Percentiles rank a stretch among this genome's conserved stretches.
These are phyloP conservation scores for Oreonectes daqikongensis DNA, from an alignment of 2,797 vertebrate genomes.

Conservation along the genomic window DNA sequence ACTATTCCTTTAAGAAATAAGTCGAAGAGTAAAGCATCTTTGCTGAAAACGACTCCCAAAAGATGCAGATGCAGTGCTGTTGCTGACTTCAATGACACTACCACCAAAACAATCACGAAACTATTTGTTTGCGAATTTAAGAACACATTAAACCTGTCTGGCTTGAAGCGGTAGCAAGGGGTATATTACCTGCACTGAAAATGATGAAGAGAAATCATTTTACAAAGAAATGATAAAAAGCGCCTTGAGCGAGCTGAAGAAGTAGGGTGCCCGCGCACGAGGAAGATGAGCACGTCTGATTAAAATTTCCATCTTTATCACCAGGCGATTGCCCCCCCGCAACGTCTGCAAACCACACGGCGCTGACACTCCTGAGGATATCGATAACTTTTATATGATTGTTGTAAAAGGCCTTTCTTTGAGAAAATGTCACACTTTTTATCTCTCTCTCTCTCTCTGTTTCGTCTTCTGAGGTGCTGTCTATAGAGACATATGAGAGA, in stretches of 20 bases:
- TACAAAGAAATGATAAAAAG: constrained; percentile 65
- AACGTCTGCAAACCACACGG: constrained; percentile 38
- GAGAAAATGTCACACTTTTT: constrained; percentile 61
- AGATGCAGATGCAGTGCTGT: constrained; percentile 58
- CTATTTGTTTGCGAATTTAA: constrained; percentile 69
- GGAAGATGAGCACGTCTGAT: constrained; percentile 55
- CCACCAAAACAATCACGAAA: constrained; percentile 46
- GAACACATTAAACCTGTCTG: constrained; percentile 65
- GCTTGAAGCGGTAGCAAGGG: constrained; percentile 58
- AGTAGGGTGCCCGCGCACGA: constrained; percentile 56
- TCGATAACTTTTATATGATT: constrained; percentile 52
- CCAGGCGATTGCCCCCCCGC: constrained; percentile 32
- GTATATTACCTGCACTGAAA: constrained; percentile 61
- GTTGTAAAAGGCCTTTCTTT: constrained; percentile 65
- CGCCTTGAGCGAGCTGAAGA: constrained; percentile 58
- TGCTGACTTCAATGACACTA: constrained; percentile 52
- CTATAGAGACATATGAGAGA: constrained; percentile 80
- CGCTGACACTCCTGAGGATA: constrained; percentile 46
- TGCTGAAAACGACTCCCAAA: neutral
- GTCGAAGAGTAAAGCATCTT: neutral
- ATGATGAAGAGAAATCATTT: constrained; percentile 61
- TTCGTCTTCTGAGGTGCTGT: constrained; percentile 64
- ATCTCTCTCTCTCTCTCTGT: constrained; percentile 45
- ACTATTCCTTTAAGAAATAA: constrained; percentile 7
- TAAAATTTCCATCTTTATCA: constrained; percentile 63